Evolutionary conservation across 2,113 vertebrate species (phyloP).

Genomic region (Vulpes vulpes): DNA sequence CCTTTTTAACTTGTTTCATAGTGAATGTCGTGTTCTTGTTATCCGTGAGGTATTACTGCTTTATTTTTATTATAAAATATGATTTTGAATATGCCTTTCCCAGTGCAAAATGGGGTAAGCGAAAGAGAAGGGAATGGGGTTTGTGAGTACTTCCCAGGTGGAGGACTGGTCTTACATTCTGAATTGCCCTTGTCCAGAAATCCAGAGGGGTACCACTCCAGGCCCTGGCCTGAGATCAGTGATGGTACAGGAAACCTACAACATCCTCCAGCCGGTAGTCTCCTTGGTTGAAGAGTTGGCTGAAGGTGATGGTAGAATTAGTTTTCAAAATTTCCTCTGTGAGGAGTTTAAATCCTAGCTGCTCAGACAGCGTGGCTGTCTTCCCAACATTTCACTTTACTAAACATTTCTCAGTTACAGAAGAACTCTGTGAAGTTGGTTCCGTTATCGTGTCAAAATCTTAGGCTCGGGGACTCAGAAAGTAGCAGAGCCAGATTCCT

Average conservation of each 20-base stretch:
- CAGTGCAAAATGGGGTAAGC: background rate
- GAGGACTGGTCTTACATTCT: background rate
- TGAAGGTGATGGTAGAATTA: background rate
- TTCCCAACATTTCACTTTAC: background rate
- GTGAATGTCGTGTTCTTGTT: background rate
- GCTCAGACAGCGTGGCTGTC: background rate
- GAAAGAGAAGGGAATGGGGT: slow-evolving; percentile 24
- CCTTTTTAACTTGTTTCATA: slow-evolving; percentile 7
- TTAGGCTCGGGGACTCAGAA: slow-evolving; percentile 21
- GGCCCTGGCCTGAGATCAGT: background rate
- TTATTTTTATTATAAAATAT: background rate
- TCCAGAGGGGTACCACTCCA: background rate
- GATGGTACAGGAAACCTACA: background rate
- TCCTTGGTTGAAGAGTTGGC: background rate
- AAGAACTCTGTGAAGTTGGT: background rate
- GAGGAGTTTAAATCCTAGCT: slow-evolving; percentile 37
- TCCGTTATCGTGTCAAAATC: background rate
- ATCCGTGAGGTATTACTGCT: background rate
- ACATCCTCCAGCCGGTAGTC: background rate
- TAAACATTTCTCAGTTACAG: background rate
- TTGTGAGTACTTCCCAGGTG: background rate
- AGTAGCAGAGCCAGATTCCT: background rate
- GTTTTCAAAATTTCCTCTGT: background rate
- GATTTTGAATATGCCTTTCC: slow-evolving; percentile 44
- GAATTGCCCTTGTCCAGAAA: background rate